phyloP scores from a whole-genome alignment of 2,888 invertebrate species.

The Xanthia icteritia region DNA sequence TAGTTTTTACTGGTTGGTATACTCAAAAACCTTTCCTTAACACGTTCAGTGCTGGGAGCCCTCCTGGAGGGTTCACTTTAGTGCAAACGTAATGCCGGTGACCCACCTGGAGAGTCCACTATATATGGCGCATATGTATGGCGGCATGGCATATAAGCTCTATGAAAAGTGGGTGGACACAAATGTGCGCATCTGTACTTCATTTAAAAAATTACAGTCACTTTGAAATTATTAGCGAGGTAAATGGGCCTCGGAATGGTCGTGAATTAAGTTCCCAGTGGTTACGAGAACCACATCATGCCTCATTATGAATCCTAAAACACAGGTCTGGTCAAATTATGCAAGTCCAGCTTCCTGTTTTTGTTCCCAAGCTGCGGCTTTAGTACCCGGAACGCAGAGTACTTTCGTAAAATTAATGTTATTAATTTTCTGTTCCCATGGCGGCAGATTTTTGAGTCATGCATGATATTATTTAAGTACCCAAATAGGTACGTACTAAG shows the following conservation, averaged over 20 bases:
- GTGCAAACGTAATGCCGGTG: no score
- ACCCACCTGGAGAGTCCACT: no score
- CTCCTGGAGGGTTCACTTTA: no score
- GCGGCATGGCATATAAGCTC: no score
- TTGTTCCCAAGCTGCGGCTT: slow-evolving; percentile 48
- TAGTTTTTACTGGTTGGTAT: background rate
- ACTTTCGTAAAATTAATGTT: slow-evolving; percentile 34
- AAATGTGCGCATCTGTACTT: background rate
- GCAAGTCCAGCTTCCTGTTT: slow-evolving; percentile 71
- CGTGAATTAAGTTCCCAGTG: slow-evolving; percentile 65
- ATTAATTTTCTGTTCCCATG: slow-evolving; percentile 17
- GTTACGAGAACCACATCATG: slow-evolving; percentile 67
- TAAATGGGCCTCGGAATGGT: slow-evolving; percentile 70
- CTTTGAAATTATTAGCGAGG: slow-evolving; percentile 67
- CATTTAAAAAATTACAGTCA: slow-evolving; percentile 59
- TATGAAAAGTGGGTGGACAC: no score
- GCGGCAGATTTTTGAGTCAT: slow-evolving; percentile 4
- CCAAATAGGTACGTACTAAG: background rate
- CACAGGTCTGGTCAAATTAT: slow-evolving; percentile 68
- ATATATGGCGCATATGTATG: no score
- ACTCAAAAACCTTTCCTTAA: slow-evolving; percentile 18
- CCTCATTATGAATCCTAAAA: slow-evolving; percentile 72
- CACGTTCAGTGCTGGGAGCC: no score
- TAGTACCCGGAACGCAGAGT: slow-evolving; percentile 32
- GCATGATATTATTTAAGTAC: background rate